Conservation (phyloP, 2,113 vertebrate species). For the Pyrgilauda ruficollis region DNA sequence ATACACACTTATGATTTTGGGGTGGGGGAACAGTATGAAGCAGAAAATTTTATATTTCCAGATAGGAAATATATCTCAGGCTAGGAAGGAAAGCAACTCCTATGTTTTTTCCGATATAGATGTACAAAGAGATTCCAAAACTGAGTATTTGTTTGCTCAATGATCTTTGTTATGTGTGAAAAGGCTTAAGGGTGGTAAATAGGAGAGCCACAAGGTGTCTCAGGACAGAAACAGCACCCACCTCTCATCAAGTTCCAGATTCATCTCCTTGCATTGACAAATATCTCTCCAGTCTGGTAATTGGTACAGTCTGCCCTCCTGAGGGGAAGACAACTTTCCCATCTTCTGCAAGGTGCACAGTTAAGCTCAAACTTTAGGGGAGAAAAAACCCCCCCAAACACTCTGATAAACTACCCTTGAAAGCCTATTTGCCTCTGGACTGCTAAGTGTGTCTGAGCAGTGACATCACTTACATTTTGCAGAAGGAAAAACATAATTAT, state of each 20-base stretch:
- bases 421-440: background rate
- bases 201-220: background rate
- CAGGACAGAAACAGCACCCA: background rate
- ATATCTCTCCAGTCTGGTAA: background rate
- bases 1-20: background rate
- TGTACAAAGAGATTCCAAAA: background rate
- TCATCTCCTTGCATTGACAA: background rate
- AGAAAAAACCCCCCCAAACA: background rate
- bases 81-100: background rate
- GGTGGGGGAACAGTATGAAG: background rate
- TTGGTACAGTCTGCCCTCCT: background rate
- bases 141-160: background rate
- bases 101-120: background rate
- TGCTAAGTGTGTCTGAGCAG: background rate
- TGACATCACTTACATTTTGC: background rate
- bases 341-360: background rate
- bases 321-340: background rate
- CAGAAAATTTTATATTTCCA: background rate
- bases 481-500: background rate
- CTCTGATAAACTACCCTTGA: background rate
- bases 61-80: background rate
- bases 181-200: background rate
- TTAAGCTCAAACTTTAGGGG: background rate
- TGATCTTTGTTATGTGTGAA: background rate
- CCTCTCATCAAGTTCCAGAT: background rate